phyloP scores from a whole-genome alignment of 2,888 invertebrate genomes.

The Drosophila mimica region DNA sequence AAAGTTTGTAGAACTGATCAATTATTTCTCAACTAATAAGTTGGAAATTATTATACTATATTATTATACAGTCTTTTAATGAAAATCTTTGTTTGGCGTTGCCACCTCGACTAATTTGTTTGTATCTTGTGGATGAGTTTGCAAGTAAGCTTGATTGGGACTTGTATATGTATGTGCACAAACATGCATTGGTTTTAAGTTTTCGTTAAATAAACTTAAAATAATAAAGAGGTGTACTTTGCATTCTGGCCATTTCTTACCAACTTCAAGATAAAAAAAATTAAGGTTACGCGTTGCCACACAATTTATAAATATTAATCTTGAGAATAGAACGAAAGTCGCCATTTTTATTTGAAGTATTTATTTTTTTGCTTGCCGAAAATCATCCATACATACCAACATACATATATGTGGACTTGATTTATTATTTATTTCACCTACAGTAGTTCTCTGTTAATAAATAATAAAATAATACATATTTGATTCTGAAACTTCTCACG shows the following conservation, averaged over 20 bases:
- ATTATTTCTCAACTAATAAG: neutral
- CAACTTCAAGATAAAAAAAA: neutral
- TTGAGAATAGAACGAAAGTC: neutral
- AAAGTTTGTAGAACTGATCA: neutral
- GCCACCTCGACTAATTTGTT: neutral
- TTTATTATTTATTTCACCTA: neutral
- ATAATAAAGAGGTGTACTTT: neutral
- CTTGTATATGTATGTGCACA: too few relatives aligned
- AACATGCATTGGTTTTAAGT: too few relatives aligned
- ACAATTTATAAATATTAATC: neutral
- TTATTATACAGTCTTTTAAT: too few relatives aligned
- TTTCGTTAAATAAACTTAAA: too few relatives aligned
- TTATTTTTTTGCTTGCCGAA: neutral
- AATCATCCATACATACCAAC: neutral
- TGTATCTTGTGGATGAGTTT: neutral
- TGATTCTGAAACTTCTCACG: too few relatives aligned
- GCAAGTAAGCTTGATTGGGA: too few relatives aligned
- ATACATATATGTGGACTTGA: accelerated
- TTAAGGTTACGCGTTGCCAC: neutral
- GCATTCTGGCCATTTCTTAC: neutral
- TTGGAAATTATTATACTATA: too few relatives aligned
- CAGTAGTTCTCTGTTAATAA: neutral
- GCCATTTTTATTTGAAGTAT: neutral
- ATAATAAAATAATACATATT: neutral
- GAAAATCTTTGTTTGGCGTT: neutral